Conservation (phyloP, 1,140 invertebrate species). For the Heliconius hewitsoni region DNA sequence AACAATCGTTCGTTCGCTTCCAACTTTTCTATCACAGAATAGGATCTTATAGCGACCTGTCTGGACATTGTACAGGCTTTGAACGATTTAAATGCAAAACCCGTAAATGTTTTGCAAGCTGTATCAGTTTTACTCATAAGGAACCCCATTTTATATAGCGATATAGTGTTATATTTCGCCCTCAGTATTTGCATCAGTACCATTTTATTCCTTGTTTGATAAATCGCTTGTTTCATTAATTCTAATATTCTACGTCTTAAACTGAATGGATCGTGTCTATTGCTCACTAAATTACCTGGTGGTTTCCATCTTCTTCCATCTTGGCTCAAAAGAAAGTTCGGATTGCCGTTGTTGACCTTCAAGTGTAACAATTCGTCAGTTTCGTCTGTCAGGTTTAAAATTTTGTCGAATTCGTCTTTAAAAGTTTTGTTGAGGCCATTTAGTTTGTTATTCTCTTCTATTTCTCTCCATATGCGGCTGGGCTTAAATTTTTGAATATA, state of each 20-base stretch:
- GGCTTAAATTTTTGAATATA: constrained; percentile 53
- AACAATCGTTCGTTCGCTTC: constrained; percentile 44
- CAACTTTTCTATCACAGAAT: constrained; percentile 37
- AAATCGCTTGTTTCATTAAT: constrained; percentile 56
- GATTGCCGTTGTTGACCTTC: constrained; percentile 47
- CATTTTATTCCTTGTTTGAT: constrained; percentile 54
- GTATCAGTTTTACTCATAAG: constrained; percentile 52
- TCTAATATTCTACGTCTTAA: constrained; percentile 43
- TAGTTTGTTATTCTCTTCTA: constrained; percentile 47
- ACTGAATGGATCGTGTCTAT: constrained; percentile 33
- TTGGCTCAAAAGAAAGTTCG: constrained; percentile 39
- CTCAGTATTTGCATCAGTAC: constrained; percentile 48
- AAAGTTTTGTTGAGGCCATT: constrained; percentile 42
- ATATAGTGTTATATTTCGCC: constrained; percentile 31
- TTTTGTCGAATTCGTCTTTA: constrained; percentile 43
- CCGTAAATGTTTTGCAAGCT: constrained; percentile 43
- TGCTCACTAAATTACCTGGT: neutral
- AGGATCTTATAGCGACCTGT: neutral
- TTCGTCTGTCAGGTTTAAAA: constrained; percentile 46
- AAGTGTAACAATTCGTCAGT: constrained; percentile 50
- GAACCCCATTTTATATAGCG: constrained; percentile 60
- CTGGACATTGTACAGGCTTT: constrained; percentile 35
- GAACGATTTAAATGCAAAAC: constrained; percentile 43
- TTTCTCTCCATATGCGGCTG: constrained; percentile 44
- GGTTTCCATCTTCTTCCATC: constrained; percentile 48